These are phyloP conservation scores for Hybognathus amarus DNA, from an alignment of 2,797 vertebrate genomes.

Conservation along the genomic window DNA sequence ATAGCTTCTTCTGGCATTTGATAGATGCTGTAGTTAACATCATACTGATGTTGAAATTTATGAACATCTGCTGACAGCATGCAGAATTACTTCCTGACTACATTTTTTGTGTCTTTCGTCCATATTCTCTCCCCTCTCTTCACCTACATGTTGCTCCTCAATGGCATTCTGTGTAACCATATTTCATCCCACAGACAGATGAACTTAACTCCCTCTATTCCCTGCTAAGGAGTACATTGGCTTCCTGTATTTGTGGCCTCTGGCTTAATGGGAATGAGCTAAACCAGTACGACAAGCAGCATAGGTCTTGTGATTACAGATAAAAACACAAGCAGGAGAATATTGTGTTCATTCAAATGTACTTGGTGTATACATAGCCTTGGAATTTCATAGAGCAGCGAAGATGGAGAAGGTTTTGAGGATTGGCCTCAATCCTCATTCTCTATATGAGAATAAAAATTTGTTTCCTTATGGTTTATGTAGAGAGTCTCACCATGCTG, in stretches of 20 bases:
- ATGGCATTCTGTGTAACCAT: constrained; percentile 66
- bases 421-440: constrained; percentile 67
- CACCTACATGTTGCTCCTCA: constrained; percentile 62
- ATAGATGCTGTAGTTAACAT: constrained; percentile 57
- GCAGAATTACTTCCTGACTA: constrained; percentile 43
- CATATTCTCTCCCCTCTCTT: constrained; percentile 61
- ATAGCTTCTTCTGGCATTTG: not conserved
- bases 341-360: constrained; percentile 67
- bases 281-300: constrained; percentile 69
- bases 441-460: constrained; percentile 66
- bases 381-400: constrained; percentile 67
- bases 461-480: constrained; percentile 57
- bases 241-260: constrained; percentile 75
- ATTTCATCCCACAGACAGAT: constrained; percentile 59
- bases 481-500: constrained; percentile 58
- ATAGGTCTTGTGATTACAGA: constrained; percentile 61
- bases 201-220: constrained; percentile 65
- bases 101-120: constrained; percentile 56
- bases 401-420: constrained; percentile 58
- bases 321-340: constrained; percentile 70
- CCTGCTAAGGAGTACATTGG: constrained; percentile 70
- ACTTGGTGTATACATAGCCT: constrained; percentile 63
- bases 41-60: constrained; percentile 72
- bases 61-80: constrained; percentile 67
- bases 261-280: constrained; percentile 69